Base-by-base conservation (phyloP, 1,140 invertebrate species). In the Zelostemma sp. region DNA sequence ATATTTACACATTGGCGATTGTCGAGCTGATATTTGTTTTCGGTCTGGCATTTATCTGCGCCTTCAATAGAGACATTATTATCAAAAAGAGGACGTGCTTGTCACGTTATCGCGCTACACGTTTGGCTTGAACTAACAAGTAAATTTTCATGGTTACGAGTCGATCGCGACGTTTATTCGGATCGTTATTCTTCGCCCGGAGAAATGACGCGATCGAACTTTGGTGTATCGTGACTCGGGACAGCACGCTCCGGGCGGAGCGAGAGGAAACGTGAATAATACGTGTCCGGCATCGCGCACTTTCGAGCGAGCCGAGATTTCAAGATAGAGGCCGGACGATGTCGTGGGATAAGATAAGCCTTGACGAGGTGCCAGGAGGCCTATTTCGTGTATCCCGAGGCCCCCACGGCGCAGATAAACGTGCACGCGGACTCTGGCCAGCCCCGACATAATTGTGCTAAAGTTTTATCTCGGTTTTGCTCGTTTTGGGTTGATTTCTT, bases 301-400 rank as follows among this genome's bases (percentile, higher is more conserved):
- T 38, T 38, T 38, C 46, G 11, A 25, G 21, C 19, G 3, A 25
- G 48, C 28, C 17, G 33, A 50, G 28, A 31, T 50, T 35, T 11
- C 12, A 35, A 33, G 48, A 53, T 53, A 53, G 38, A 19, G 16
- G 9, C 11, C 49, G 17, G 49, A 53, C 16, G 35, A 53, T 38
- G 33, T 38, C 16, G 6, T 35, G 19, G 21, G 47, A 50, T 50
- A 50, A 53, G 49, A 53, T 53, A 53, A 53, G 49, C 35, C 9
- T 53, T 38, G 49, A 53, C 49, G 49, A 40, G 49, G 33, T 40
- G 33, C 49, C 49, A 53, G 31, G 33, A 16, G 15, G 40, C 40
- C 40, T 17, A 16, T 43, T 43, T 43, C 14, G 40, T 43, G 40
- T 43, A 43, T 8, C 40, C 40, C 16, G 15, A 43, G 8, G 16